Evolutionary conservation across 2,888 invertebrate genomes (phyloP), one percentile per base, ranked within the genome.

Genomic region (Calameuta filiformis): DNA sequence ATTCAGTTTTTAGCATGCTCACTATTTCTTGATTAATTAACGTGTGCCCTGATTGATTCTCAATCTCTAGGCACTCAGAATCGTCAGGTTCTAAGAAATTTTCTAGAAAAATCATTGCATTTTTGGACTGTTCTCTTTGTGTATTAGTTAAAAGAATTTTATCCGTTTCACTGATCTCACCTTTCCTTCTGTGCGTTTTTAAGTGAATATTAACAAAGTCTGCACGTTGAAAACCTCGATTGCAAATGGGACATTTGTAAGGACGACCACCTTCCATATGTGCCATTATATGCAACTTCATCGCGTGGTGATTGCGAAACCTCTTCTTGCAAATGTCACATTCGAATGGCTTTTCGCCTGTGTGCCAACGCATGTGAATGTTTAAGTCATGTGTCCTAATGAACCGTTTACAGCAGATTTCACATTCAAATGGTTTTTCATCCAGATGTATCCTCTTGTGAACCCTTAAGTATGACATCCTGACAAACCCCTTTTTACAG

Each of bases 1-100:
- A 34, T 71, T 71, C 71, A 12, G 71, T 71, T 71, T 71, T 71
- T 6, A 71, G 71, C 71, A 71, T 71, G 2, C 71, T 71, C 71
- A 71, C 71, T 31, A 71, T 71, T 71, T 71, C 71, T 34, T 71
- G 71, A 71, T 71, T 71, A 71, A 71, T 71, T 34, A 71, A 71
- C 12, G 71, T 71, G 34, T 71, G 71, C 4, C 71, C 71, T 9
- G 71, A 71, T 12, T 33, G 71, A 71, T 71, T 71, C 9, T 34
- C 71, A 33, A 71, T 15, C 33, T 71, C 31, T 34, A 15, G 6
- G 11, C 71, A 34, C 11, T 31, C 33, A 31, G 9, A 6, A 23
- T 71, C 71, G 12, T 31, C 34, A 31, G 71, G 34, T 56, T 23
- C 23, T 56, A 56, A 56, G 56, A 9, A 56, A 56, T 56, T 56